Conservation (phyloP, 2,888 invertebrate species). For the Arrhopalites spinosus region DNA sequence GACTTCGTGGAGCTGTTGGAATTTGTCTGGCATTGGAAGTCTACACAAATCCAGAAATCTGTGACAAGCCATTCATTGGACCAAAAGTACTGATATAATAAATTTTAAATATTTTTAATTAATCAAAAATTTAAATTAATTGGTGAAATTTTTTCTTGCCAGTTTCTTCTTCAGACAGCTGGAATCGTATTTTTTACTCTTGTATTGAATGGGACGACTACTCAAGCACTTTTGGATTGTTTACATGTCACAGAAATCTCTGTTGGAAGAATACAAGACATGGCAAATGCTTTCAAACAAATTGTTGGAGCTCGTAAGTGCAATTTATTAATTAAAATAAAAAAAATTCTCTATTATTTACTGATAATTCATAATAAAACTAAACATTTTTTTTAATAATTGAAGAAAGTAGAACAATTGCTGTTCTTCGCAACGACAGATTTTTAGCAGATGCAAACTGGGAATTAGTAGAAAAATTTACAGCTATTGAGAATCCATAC, state of each 20-base stretch:
- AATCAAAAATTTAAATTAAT: background rate
- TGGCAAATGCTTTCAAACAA: constrained; percentile 65
- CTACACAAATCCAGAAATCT: constrained; percentile 61
- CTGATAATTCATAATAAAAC: too few species aligned
- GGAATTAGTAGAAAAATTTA: constrained; percentile 65
- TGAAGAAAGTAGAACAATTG: constrained; percentile 64
- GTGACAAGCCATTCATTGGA: constrained; percentile 45
- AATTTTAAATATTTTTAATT: background rate
- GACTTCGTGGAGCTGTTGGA: constrained; percentile 67
- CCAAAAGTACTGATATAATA: constrained; percentile 47
- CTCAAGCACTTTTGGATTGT: constrained; percentile 63
- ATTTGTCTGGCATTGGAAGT: constrained; percentile 67
- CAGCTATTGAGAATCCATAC: constrained; percentile 67
- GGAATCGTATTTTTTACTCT: constrained; percentile 67
- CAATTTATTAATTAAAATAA: too few species aligned
- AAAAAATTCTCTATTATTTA: too few species aligned
- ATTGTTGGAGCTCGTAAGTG: constrained; percentile 62
- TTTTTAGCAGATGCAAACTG: constrained; percentile 70
- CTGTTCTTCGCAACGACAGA: constrained; percentile 68
- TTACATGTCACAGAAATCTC: constrained; percentile 65
- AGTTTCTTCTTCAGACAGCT: constrained; percentile 66
- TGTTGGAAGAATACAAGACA: constrained; percentile 64
- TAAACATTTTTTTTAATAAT: too few species aligned
- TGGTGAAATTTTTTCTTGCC: background rate
- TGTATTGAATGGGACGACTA: constrained; percentile 66